Evolutionary conservation across 2,797 vertebrate genomes (phyloP), one percentile per base, ranked within the genome.

Genomic region (Eidolon dupreanum): DNA sequence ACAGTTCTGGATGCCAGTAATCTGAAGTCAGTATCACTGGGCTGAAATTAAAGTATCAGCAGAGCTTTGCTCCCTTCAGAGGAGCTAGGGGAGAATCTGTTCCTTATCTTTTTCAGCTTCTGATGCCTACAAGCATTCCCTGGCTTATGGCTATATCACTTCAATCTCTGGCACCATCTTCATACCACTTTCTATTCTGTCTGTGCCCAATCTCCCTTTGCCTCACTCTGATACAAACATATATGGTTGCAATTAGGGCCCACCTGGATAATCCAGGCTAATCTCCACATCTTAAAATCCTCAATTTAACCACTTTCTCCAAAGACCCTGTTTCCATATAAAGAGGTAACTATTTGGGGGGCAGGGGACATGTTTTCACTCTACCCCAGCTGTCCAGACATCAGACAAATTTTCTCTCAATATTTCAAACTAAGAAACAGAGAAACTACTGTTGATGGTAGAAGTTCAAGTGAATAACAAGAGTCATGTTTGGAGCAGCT

Each of bases 381-480:
- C n/a, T 46, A 65, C 51, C 24, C 5, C n/a, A 78, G n/a, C 51
- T 92, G 38, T 78, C 36, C 4, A 77, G 5, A 17, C 24, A 93
- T 61, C 43, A 59, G 71, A 20, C 68, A 77, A 43, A 74, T 85
- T 93, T 94, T 93, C 59, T 90, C 55, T 85, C 61, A 88, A 22
- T 83, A 75, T 84, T 92, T 88, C 68, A 86, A 82, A 86, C 41
- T 66, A 78, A 57, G 59, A 93, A 36, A 92, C 24, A 86, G 16
- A 55, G 61, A 94, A 93, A 82, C 33, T 53, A 31, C 20, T 55
- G 26, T 49, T 65, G 46, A n/a, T 33, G 16, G 36, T 28, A 66
- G 49, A 92, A 66, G 33, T 49, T 90, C 61, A 91, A 75, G 63
- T 16, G 15, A 78, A 13, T 57, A 55, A 71, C 70, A 63, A 92